Percentiles rank a stretch among this genome's conserved stretches.
Evolutionary conservation across 2,113 vertebrate species (phyloP).

Genomic region (Pipa parva): DNA sequence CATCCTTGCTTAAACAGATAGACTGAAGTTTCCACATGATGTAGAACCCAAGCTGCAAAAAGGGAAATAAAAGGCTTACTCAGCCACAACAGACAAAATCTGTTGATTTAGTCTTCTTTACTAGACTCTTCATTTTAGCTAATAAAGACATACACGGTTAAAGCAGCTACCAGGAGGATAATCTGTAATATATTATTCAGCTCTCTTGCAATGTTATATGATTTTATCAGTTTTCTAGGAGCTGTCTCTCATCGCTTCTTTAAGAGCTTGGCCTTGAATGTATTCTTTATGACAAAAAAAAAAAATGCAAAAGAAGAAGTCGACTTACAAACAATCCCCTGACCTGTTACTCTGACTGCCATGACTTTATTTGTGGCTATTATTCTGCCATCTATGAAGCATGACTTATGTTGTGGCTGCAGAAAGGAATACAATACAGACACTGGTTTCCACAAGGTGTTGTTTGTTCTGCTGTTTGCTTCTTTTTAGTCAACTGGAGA

Average conservation of each 20-base stretch:
- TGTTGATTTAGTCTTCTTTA: conserved; percentile 26
- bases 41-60: conserved; percentile 18
- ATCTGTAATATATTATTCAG: conserved; percentile 6
- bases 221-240: conserved; percentile 2
- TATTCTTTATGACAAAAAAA: not conserved
- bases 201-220: not conserved
- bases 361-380: not conserved
- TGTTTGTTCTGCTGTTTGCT: not conserved
- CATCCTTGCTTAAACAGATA: conserved; percentile 24
- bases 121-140: conserved; percentile 14
- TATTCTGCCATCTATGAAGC: not conserved
- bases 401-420: not conserved
- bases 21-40: conserved; percentile 19
- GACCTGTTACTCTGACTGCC: not conserved
- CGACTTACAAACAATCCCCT: not conserved
- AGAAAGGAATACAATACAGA: not conserved
- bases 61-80: conserved; percentile 33
- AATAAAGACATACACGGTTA: conserved; percentile 28
- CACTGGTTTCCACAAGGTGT: not conserved
- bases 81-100: conserved; percentile 37
- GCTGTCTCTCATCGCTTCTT: no score
- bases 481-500: no score
- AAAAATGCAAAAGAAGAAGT: not conserved
- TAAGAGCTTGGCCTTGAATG: not conserved
- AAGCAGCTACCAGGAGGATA: conserved; percentile 2